A percentile compares a stretch with the other conserved stretches of the same genome.
Conservation (phyloP, 2,113 vertebrate genomes). For the Rhinolophus ferrumequinum region DNA sequence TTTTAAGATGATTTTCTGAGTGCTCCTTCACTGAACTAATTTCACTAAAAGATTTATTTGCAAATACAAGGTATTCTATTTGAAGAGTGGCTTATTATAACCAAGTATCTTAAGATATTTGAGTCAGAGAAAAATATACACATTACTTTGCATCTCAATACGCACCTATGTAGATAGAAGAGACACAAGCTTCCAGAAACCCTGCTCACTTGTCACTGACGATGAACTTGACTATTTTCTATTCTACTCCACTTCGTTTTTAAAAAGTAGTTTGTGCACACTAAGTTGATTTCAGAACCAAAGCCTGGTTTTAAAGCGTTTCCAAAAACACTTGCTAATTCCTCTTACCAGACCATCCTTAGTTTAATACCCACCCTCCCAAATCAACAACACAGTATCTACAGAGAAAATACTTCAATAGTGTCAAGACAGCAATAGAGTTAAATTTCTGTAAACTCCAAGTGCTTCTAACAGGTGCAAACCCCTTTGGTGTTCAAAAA, state of each 20-base stretch:
- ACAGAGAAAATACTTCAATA: slow-evolving; percentile 13
- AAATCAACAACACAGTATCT: neutral
- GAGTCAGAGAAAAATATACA: neutral
- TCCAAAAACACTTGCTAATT: neutral
- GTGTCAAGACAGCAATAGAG: neutral
- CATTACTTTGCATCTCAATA: neutral
- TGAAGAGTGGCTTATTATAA: neutral
- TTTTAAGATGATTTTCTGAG: slow-evolving; percentile 37
- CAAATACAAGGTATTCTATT: neutral
- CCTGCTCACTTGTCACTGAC: neutral
- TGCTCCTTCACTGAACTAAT: neutral
- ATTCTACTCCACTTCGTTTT: neutral
- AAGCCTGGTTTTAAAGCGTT: neutral
- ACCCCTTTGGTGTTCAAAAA: neutral
- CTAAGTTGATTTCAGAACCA: neutral
- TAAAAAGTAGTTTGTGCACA: neutral
- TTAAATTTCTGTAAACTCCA: neutral
- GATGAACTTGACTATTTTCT: neutral
- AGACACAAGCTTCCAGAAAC: neutral
- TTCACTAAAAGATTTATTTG: slow-evolving; percentile 12
- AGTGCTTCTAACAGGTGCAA: slow-evolving; percentile 17
- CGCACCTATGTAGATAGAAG: neutral
- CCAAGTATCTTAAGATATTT: neutral
- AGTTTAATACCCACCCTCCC: neutral
- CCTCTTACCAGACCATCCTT: neutral